These are phyloP conservation scores for Gasteruption jaculator DNA, from an alignment of 2,888 invertebrate genomes.

Conservation along the genomic window DNA sequence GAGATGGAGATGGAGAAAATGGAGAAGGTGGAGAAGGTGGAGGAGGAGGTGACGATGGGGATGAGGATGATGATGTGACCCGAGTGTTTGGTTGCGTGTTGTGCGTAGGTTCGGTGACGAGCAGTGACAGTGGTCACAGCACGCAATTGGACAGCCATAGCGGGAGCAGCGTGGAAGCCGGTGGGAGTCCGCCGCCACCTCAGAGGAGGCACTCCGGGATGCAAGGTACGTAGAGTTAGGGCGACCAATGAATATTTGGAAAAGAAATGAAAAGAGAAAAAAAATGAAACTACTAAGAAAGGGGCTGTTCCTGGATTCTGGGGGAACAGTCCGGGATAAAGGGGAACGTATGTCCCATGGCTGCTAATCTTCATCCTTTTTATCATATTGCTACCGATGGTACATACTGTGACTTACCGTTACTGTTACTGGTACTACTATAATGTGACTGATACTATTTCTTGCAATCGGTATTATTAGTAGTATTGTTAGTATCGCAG, in stretches of 20 bases:
- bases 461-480: no score
- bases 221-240: conserved; percentile 54
- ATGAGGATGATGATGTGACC: conserved; percentile 34
- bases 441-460: no score
- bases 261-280: no score
- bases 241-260: no score
- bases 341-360: conserved; percentile 34
- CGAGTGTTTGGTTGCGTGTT: conserved; percentile 47
- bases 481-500: no score
- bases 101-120: conserved; percentile 77
- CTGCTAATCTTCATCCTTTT: conserved; percentile 21
- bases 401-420: no score
- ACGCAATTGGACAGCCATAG: conserved; percentile 66
- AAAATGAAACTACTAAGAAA: no score
- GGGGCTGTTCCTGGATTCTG: no score
- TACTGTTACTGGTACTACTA: no score
- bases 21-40: conserved; percentile 6
- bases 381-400: conserved; percentile 11
- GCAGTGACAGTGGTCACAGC: conserved; percentile 87
- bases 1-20: background rate
- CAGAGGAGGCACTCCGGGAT: conserved; percentile 56
- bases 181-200: conserved; percentile 54
- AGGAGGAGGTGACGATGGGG: conserved; percentile 1
- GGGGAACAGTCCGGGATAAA: no score
- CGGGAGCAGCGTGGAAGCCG: conserved; percentile 57